These are phyloP conservation scores for Drosophila rubida DNA, from an alignment of 2,888 invertebrate genomes.

Conservation along the genomic window DNA sequence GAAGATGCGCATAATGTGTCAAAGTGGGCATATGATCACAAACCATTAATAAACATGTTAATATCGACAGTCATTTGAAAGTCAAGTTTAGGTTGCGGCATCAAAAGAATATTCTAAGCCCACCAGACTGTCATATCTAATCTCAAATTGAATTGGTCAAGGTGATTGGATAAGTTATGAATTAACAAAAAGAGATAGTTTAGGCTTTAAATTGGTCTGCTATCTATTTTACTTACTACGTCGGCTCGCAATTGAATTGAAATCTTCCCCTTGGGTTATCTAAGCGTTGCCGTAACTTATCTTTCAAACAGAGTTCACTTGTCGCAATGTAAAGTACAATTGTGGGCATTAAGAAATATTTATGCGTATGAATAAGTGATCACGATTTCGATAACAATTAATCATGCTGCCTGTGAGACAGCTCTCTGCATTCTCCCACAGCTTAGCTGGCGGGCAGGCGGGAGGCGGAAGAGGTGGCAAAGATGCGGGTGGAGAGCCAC, in stretches of 20 bases:
- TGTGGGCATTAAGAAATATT: slow-evolving; percentile 5
- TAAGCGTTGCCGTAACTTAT: neutral
- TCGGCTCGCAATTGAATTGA: no score
- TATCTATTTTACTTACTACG: no score
- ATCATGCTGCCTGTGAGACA: slow-evolving; percentile 7
- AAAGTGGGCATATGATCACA: slow-evolving; percentile 24
- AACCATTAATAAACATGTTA: slow-evolving; percentile 24
- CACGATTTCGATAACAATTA: slow-evolving; percentile 10
- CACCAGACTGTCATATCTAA: neutral
- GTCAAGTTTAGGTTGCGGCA: neutral
- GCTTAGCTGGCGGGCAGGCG: slow-evolving; percentile 24
- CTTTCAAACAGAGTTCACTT: neutral
- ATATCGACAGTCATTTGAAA: slow-evolving; percentile 1
- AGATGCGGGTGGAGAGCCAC: slow-evolving; percentile 10
- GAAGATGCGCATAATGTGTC: slow-evolving; percentile 35
- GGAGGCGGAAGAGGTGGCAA: neutral
- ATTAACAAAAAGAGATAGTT: no score
- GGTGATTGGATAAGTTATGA: neutral
- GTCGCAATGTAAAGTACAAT: neutral
- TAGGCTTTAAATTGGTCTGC: no score
- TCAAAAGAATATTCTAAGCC: neutral
- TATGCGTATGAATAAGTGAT: slow-evolving; percentile 1
- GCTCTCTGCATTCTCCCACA: slow-evolving; percentile 27
- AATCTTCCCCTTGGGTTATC: neutral
- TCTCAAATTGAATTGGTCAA: neutral